phyloP scores from a whole-genome alignment of 2,113 vertebrate genomes.

The Crotalus tigris region DNA sequence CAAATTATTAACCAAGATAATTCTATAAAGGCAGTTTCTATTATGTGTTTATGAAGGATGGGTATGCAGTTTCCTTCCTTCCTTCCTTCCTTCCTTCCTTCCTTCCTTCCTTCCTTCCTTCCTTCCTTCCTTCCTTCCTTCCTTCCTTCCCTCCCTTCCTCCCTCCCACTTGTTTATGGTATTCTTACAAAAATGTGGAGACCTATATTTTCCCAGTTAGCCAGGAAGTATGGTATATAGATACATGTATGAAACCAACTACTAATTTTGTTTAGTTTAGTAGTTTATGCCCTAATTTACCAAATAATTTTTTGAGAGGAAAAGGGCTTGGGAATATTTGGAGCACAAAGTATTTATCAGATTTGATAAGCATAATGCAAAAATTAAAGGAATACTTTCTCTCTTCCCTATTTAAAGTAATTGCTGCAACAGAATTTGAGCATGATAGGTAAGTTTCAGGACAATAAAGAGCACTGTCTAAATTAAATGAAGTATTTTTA shows the following conservation, averaged over 20 bases:
- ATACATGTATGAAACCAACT: neutral
- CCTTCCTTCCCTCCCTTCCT: neutral
- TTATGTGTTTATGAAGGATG: neutral
- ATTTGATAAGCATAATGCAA: neutral
- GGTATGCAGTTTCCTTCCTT: neutral
- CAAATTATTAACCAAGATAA: neutral
- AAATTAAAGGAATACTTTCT: neutral
- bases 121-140: neutral
- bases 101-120: too few species aligned
- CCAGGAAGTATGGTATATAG: neutral
- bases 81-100: neutral
- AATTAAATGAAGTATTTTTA: neutral
- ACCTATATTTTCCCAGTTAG: neutral
- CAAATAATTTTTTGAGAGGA: neutral
- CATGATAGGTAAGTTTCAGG: neutral
- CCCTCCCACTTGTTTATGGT: too few species aligned
- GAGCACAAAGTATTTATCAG: neutral
- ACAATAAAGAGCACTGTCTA: neutral
- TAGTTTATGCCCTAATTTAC: neutral
- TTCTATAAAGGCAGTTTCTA: neutral
- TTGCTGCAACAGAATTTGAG: neutral
- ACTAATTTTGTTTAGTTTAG: neutral
- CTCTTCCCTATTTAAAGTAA: neutral
- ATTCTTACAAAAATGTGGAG: too few species aligned
- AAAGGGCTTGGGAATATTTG: neutral